phyloP scores from a whole-genome alignment of 2,888 invertebrate species.

The Mythimna vitellina region DNA sequence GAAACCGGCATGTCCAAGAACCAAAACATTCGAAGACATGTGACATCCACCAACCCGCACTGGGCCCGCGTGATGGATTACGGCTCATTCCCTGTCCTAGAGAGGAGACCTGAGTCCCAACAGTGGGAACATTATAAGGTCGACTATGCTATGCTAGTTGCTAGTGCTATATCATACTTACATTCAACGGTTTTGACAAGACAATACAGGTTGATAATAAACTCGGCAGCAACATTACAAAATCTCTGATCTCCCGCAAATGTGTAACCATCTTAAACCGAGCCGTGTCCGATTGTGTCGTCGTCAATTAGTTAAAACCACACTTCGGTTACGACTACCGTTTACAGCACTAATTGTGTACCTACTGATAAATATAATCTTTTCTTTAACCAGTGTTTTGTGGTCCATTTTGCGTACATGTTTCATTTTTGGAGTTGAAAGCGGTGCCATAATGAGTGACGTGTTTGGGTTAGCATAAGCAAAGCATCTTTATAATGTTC shows the following conservation, averaged over 20 bases:
- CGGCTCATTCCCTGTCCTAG: too few relatives aligned
- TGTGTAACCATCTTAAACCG: constrained; percentile 7
- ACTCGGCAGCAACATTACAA: background rate
- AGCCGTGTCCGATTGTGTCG: constrained; percentile 30
- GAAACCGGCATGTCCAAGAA: too few relatives aligned
- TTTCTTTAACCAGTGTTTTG: constrained; percentile 31
- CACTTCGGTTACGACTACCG: constrained; percentile 35
- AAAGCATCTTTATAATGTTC: too few relatives aligned
- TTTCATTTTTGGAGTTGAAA: background rate
- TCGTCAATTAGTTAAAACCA: constrained; percentile 50
- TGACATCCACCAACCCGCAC: too few relatives aligned
- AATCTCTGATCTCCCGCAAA: background rate
- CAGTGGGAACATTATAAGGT: too few relatives aligned
- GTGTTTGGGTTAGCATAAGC: too few relatives aligned
- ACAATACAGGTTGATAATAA: background rate
- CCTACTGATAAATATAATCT: constrained; percentile 33
- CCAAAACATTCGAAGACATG: too few relatives aligned
- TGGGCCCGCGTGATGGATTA: too few relatives aligned
- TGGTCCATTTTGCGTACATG: constrained; percentile 23
- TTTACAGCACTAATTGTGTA: constrained; percentile 40
- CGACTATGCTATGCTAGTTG: too few relatives aligned
- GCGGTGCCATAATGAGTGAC: background rate
- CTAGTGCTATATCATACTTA: too few relatives aligned
- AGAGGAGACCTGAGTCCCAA: too few relatives aligned
- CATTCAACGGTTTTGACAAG: too few relatives aligned